Base-by-base conservation (phyloP, 2,888 invertebrate species). In the Leptinotarsa juncta region DNA sequence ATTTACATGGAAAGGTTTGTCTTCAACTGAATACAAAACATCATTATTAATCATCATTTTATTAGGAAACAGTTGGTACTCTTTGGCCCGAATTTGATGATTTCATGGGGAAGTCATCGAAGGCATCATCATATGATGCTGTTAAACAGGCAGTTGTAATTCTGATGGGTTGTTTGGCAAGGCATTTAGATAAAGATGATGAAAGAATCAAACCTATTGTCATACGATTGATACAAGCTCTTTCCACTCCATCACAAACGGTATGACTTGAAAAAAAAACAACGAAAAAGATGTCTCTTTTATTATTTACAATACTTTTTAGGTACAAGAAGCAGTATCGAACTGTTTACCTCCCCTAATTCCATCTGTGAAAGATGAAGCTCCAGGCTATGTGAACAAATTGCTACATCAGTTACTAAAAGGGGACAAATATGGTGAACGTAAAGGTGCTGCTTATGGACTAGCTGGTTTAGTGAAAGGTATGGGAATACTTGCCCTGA, bases 391-490 rank as follows among this genome's bases (percentile, higher is more conserved):
- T 83, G 94, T 98, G 67, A 94, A 95, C 84, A 95, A 95, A 85
- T 91, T 99, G 51, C 91, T 97, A 86, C 93, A 94, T 83, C 94
- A 96, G 75, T 89, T 98, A 65, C 91, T 97, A 26, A 96, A 97
- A 79, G 96, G 96, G 0, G 96, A 97, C 81, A 96, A 95, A 83
- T 98, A 97, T 86, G 98, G 97, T 2, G 96, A 96, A 84, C 90
- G 96, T 68, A 93, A 96, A 89, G 99, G 99, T 15, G 99, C 99
- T 0, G 98, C 99, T 0, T 98, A 98, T 86, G 98, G 99, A 15
- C 91, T 99, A 73, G 99, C 99, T 0, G 99, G 99, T 2, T 91
- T 96, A 72, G 96, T 99, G 71, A 98, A 99, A 88, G 99, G 99
- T 1, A 93, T 99, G 86, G 99, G 99, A 26, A 98, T 99, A 80